Evolutionary conservation across 2,797 vertebrate species (phyloP).

Genomic region (Rhodeus uyekii): DNA sequence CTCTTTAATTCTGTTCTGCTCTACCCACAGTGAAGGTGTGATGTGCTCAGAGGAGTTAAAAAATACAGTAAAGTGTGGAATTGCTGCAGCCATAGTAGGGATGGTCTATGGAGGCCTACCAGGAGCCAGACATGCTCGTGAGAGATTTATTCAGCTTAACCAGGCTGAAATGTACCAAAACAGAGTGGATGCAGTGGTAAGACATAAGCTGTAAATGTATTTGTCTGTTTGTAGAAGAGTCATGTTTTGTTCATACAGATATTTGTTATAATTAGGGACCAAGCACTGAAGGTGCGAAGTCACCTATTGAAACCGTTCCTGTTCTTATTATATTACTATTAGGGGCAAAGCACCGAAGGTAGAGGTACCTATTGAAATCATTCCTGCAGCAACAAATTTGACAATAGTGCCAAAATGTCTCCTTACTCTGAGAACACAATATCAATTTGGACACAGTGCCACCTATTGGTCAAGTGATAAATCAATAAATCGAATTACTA

Average conservation of each 20-base stretch:
- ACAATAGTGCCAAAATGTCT: too few relatives aligned
- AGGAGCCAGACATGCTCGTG: constrained; percentile 79
- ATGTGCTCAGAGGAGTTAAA: constrained; percentile 78
- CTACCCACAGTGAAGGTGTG: constrained; percentile 70
- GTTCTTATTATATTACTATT: too few relatives aligned
- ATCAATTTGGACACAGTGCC: too few relatives aligned
- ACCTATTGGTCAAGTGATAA: too few relatives aligned
- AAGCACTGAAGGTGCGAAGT: too few relatives aligned
- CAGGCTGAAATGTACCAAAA: constrained; percentile 84
- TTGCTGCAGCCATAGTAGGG: constrained; percentile 74
- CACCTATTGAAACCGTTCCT: too few relatives aligned
- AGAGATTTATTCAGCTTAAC: constrained; percentile 82
- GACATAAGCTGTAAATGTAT: constrained; percentile 44
- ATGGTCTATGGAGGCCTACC: constrained; percentile 88
- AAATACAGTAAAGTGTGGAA: constrained; percentile 71
- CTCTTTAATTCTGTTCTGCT: constrained; percentile 3
- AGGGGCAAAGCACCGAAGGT: too few relatives aligned
- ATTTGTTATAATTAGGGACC: not conserved
- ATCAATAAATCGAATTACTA: too few relatives aligned
- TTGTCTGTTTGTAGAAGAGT: not conserved
- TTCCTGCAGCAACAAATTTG: too few relatives aligned
- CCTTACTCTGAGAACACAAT: too few relatives aligned
- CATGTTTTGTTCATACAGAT: not conserved
- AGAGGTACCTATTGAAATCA: too few relatives aligned
- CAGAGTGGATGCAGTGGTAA: constrained; percentile 88